Conservation (phyloP, 2,113 vertebrate species). For the Embiotoca jacksoni region DNA sequence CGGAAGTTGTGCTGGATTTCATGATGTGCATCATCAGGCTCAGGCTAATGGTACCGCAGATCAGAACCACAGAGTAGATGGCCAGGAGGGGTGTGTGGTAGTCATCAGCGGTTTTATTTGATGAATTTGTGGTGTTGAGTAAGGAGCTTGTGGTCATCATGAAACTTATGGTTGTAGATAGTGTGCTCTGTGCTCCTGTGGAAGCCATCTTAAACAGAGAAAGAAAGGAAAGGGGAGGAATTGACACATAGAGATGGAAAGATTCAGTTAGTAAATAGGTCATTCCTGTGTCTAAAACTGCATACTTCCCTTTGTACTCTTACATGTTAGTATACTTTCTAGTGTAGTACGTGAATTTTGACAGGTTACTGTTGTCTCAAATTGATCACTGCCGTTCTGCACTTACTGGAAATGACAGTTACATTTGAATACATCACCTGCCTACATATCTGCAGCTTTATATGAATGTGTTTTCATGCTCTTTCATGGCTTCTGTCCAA, state of each 20-base stretch:
- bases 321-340: too few species aligned
- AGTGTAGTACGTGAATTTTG: too few species aligned
- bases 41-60: constrained; percentile 84
- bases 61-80: constrained; percentile 83
- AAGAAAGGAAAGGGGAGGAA: not conserved
- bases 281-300: too few species aligned
- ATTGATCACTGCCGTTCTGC: too few species aligned
- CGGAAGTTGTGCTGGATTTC: constrained; percentile 86
- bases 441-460: too few species aligned
- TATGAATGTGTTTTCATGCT: too few species aligned
- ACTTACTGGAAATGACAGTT: too few species aligned
- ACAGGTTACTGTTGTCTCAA: too few species aligned
- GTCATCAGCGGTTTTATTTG: accelerated
- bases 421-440: too few species aligned
- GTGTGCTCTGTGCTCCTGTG: accelerated
- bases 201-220: constrained; percentile 7
- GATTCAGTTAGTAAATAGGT: not conserved
- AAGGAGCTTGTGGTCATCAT: not conserved
- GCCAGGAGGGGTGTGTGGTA: constrained; percentile 61
- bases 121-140: accelerated
- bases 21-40: constrained; percentile 83
- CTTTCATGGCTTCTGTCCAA: too few species aligned
- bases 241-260: not conserved
- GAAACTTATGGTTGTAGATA: accelerated
- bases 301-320: too few species aligned